These are phyloP conservation scores for Nestor notabilis DNA, from an alignment of 2,113 vertebrate genomes.

Conservation along the genomic window DNA sequence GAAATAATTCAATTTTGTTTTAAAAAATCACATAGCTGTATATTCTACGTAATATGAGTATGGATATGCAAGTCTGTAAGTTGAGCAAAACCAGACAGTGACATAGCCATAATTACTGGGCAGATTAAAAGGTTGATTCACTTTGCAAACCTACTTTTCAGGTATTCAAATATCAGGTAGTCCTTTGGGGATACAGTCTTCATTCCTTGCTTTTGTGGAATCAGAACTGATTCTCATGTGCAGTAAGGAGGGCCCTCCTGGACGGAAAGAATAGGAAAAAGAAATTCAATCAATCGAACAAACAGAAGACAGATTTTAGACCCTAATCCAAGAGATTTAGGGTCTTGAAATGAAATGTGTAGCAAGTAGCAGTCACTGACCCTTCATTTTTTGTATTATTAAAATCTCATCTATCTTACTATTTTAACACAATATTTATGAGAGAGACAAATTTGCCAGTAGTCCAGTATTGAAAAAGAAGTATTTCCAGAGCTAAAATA, in stretches of 20 bases:
- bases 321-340: neutral
- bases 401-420: neutral
- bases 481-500: neutral
- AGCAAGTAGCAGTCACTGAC: neutral
- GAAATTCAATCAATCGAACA: neutral
- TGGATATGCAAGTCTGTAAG: neutral
- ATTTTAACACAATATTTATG: neutral
- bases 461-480: neutral
- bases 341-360: neutral
- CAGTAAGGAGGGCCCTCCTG: neutral
- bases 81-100: neutral
- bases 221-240: neutral
- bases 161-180: neutral
- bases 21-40: neutral
- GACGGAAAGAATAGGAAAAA: neutral
- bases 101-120: rapidly evolving
- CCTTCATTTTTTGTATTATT: neutral
- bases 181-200: neutral
- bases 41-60: neutral
- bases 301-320: neutral
- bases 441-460: neutral
- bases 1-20: neutral
- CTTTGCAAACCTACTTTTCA: neutral
- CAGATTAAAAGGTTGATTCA: neutral
- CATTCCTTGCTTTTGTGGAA: neutral